Conservation (phyloP, 2,888 invertebrate species). For the Monochamus alternatus region DNA sequence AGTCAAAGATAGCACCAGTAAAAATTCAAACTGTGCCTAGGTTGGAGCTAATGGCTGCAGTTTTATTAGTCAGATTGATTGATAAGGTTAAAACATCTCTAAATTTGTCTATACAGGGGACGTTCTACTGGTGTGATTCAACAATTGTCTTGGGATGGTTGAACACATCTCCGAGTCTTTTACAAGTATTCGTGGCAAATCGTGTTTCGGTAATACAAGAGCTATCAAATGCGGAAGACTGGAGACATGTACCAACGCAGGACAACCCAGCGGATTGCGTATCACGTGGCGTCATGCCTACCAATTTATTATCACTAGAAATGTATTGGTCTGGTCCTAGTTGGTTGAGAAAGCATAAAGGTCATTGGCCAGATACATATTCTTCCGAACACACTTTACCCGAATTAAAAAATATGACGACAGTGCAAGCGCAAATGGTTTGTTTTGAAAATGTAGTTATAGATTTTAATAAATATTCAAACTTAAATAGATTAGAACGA, state of each 20-base stretch:
- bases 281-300: conserved; percentile 38
- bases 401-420: not conserved
- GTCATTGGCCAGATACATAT: not conserved
- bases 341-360: not conserved
- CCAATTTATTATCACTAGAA: not conserved
- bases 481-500: conserved; percentile 4
- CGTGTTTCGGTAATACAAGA: conserved; percentile 46
- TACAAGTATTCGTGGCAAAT: conserved; percentile 51
- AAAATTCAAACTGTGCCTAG: not conserved
- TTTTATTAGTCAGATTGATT: not conserved
- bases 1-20: not conserved
- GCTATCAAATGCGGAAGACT: conserved; percentile 32
- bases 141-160: conserved; percentile 48
- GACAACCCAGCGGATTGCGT: conserved; percentile 50
- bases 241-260: conserved; percentile 43
- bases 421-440: not conserved
- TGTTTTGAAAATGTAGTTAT: not conserved
- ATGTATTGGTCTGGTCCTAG: conserved; percentile 32
- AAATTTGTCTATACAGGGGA: not conserved
- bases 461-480: conserved; percentile 15
- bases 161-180: conserved; percentile 34
- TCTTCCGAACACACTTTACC: not conserved
- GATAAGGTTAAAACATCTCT: not conserved
- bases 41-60: not conserved
- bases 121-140: conserved; percentile 48